Percentiles rank a stretch among this genome's conserved stretches.
Conservation (phyloP, 2,888 invertebrate genomes). For the Drosophila trichaetosa region DNA sequence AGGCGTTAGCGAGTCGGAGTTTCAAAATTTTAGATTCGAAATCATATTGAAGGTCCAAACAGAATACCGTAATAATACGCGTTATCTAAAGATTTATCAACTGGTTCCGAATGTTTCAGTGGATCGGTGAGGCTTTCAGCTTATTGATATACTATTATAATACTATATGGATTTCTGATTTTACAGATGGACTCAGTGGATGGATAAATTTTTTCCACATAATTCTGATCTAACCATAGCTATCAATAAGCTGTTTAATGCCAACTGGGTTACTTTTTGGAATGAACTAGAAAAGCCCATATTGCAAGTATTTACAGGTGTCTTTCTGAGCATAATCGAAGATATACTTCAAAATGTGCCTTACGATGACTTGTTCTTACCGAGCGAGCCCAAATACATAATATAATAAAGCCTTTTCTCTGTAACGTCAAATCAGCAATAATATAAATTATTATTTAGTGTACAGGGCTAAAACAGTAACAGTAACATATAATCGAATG, state of each 20-base stretch:
- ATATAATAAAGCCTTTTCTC: background rate
- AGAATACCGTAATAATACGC: conserved; percentile 65
- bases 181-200: conserved; percentile 57
- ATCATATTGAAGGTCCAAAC: conserved; percentile 55
- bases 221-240: conserved; percentile 56
- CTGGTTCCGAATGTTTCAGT: conserved; percentile 54
- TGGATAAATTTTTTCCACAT: conserved; percentile 60
- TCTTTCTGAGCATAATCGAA: conserved; percentile 52
- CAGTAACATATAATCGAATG: background rate
- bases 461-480: background rate
- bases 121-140: conserved; percentile 51
- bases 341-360: conserved; percentile 55
- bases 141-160: background rate
- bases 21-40: conserved; percentile 56
- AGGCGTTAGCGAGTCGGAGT: conserved; percentile 55
- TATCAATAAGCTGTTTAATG: conserved; percentile 55
- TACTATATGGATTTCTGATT: background rate
- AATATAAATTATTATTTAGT: too few species aligned
- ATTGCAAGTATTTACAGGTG: conserved; percentile 46
- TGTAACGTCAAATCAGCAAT: conserved; percentile 3
- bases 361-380: conserved; percentile 64
- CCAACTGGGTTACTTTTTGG: conserved; percentile 65
- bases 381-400: conserved; percentile 10
- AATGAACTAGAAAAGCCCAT: conserved; percentile 65
- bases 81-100: conserved; percentile 66